These are phyloP conservation scores for Panagrolaimus sp. DNA, from an alignment of 1,140 invertebrate species.

Conservation along the genomic window DNA sequence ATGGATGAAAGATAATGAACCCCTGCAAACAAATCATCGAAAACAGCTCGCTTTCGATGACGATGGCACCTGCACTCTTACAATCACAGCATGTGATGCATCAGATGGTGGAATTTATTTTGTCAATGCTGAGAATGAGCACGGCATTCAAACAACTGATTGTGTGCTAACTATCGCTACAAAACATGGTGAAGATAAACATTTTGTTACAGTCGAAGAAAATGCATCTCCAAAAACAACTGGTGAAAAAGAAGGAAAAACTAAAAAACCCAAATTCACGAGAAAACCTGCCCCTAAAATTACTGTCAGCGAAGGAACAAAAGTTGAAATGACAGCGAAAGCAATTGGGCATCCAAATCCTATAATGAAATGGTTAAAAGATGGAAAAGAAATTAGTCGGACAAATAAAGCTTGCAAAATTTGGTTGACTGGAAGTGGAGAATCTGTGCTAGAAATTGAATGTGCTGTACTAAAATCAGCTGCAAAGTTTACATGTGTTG, in stretches of 20 bases:
- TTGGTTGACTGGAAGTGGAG: slow-evolving; percentile 33
- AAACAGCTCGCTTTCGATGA: slow-evolving; percentile 12
- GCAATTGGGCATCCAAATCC: slow-evolving; percentile 36
- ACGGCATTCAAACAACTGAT: slow-evolving; percentile 31
- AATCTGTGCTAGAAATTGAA: slow-evolving; percentile 32
- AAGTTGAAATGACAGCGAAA: slow-evolving; percentile 31
- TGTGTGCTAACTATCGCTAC: slow-evolving; percentile 40
- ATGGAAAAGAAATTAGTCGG: slow-evolving; percentile 29
- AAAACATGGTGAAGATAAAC: slow-evolving; percentile 34
- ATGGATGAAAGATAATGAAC: slow-evolving; percentile 46
- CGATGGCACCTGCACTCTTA: slow-evolving; percentile 23
- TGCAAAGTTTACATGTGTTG: slow-evolving; percentile 38
- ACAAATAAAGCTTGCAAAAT: slow-evolving; percentile 29
- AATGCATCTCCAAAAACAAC: no score
- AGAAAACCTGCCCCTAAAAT: slow-evolving; percentile 12
- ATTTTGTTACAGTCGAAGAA: slow-evolving; percentile 38
- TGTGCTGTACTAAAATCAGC: slow-evolving; percentile 38
- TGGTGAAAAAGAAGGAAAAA: background rate
- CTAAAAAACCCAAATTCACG: background rate
- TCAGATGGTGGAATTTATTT: slow-evolving; percentile 35
- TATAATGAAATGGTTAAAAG: slow-evolving; percentile 36
- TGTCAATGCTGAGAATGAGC: slow-evolving; percentile 25
- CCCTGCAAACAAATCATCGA: slow-evolving; percentile 19
- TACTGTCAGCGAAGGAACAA: slow-evolving; percentile 33
- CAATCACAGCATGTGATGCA: slow-evolving; percentile 12